Evolutionary conservation across 2,888 invertebrate species (phyloP).

Genomic region (Cosmia trapezina): DNA sequence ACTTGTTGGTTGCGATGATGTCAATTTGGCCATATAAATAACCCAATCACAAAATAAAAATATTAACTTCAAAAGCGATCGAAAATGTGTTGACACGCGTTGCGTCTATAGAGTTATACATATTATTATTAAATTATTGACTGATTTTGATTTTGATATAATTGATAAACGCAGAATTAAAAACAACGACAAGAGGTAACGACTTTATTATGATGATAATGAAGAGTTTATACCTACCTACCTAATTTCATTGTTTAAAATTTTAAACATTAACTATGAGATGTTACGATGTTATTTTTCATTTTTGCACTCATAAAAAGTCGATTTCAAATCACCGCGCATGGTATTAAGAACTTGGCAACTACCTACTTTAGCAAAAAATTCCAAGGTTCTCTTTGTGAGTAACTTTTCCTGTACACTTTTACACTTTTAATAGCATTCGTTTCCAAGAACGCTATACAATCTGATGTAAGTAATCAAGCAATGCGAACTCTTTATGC

Average conservation of each 20-base stretch:
- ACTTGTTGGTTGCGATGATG: neutral
- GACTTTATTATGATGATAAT: neutral
- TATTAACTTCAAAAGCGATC: neutral
- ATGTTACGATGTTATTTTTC: neutral
- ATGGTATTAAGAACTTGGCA: neutral
- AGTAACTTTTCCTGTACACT: constrained; percentile 11
- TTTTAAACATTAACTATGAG: neutral
- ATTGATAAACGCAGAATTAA: neutral
- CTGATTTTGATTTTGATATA: neutral
- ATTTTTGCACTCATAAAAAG: neutral
- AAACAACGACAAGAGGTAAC: neutral
- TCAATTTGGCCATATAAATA: neutral
- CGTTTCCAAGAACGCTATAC: constrained; percentile 40
- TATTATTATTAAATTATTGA: neutral
- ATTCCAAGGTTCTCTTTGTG: constrained; percentile 4
- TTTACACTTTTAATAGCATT: constrained; percentile 35
- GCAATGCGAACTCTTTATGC: constrained; percentile 41
- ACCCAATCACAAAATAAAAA: neutral
- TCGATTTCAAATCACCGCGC: neutral
- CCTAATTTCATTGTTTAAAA: neutral
- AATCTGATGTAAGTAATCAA: constrained; percentile 38
- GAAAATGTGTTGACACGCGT: neutral
- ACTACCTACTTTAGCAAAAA: neutral
- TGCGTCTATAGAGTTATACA: neutral
- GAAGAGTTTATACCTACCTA: neutral